Base-by-base conservation (phyloP, 92 coral and sea anemone genomes). In the Bergia puertoricense region DNA sequence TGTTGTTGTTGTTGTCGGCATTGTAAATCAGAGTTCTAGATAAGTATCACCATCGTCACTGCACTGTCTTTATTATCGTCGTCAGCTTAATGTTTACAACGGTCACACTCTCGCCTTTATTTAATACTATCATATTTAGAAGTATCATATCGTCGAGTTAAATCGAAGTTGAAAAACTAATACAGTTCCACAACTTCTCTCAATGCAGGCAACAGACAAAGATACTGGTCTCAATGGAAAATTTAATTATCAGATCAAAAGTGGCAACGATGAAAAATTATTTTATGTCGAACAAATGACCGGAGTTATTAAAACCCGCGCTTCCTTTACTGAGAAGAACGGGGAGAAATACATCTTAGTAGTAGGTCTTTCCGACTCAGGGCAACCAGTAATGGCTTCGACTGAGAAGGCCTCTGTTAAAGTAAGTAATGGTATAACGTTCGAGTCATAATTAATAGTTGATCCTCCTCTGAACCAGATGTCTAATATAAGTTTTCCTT, bases 271-370 rank as follows among this genome's bases (percentile, higher is more conserved):
- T 22, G 69, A 20, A 36, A 89, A 46, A 0, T 14, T 91, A 75
- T 94, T 94, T 82, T 82, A 88, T 66, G 86, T 94, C 77, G 94
- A 91, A 40, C 74, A 90, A 38, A 40, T 46, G 66, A 77, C 94
- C 23, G 96, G 98, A 16, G 84, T 80, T 50, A 68, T 94, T 48
- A 85, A 79, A 76, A 90, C 93, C 7, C 62, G 91, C 1, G 59
- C 78, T 50, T 81, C 93, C 37, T 75, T 94, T 48, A 78, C 85
- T 41, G 92, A 85, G 6, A 90, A 82, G 68, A 88, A 89, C 23
- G 94, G 89, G 10, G 39, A 84, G 54, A 86, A 86, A 73, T 91
- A 79, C 85, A 54, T 81, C 1, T 39, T 94, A 30, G 68, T 74
- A 41, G 71, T 90, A 40, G 50, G 80, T 57, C 96, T 91, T 44